Base-by-base conservation (phyloP, 2,113 vertebrate genomes). In the Nanger granti region DNA sequence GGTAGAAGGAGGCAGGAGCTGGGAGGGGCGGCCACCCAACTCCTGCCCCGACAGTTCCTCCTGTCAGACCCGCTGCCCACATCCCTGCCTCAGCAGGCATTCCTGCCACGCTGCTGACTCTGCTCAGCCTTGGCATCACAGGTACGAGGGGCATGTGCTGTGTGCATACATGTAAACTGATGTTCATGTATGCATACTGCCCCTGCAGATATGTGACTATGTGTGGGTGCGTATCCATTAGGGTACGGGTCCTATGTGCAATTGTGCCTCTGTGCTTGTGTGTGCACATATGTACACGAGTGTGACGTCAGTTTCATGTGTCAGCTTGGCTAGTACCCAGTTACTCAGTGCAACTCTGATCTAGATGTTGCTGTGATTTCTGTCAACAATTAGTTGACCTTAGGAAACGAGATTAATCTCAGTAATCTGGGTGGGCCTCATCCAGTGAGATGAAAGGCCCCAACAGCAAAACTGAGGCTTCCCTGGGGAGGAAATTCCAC, bases 21-120 rank as follows among this genome's bases (percentile, higher is more conserved):
- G 76, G 83, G 59, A 29, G 13, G 20, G 28, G 4, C 1, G 7
- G 37, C 8, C 31, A 7, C 37, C 41, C 20, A 7, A 17, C 17
- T 73, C 49, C 69, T 49, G 18, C 8, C 41, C 24, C 12, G 9
- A 34, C 22, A 24, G 8, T 3, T 31, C n/a, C 60, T 84, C 64
- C 85, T 44, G 12, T 14, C 22, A 59, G 34, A 11, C 4, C 31
- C 17, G 6, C 17, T 17, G 15, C 55, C 34, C 28, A 15, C 4
- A 1, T 22, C 37, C 82, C 7, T 4, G 18, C 24, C 37, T 55
- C 73, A 2, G 14, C 0, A 99, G 7, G 99, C 98, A 4, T 99
- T 99, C 59, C 98, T 98, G 66, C 99, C 99, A 0, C 96, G 26
- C 76, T 44, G 26, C 59, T 54, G 37, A 52, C 10, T n/a, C 49